Evolutionary conservation across 2,888 invertebrate genomes (phyloP).

Genomic region (Chromoteleia sp.): DNA sequence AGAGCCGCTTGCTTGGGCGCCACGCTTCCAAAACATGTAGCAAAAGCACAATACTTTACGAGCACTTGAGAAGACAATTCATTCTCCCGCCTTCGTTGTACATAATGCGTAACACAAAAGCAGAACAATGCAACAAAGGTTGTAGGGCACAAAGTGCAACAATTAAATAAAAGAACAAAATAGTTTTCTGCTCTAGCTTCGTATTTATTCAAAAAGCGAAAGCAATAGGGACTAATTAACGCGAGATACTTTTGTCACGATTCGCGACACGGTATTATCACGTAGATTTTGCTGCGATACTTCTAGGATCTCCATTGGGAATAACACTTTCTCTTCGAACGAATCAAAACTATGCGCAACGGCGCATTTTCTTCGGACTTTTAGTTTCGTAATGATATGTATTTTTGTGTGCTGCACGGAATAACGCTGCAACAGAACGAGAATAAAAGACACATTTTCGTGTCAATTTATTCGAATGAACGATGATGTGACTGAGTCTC

Average conservation of each 20-base stretch:
- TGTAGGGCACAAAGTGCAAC: conserved; percentile 61
- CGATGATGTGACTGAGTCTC: conserved; percentile 10
- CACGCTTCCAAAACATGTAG: conserved; percentile 19
- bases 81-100: conserved; percentile 50
- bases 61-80: conserved; percentile 37
- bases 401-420: conserved; percentile 24
- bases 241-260: conserved; percentile 13
- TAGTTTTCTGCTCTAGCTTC: conserved; percentile 57
- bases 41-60: conserved; percentile 54
- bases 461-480: conserved; percentile 25
- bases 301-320: conserved; percentile 41
- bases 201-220: conserved; percentile 32
- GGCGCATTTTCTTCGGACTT: conserved; percentile 13
- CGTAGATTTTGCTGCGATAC: conserved; percentile 45
- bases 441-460: conserved; percentile 47
- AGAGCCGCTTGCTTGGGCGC: conserved; percentile 28
- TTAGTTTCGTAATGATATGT: conserved; percentile 4
- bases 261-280: conserved; percentile 14
- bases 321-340: conserved; percentile 40
- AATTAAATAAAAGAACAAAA: conserved; percentile 26
- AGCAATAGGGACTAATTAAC: conserved; percentile 41
- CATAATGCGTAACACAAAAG: conserved; percentile 35
- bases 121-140: conserved; percentile 43
- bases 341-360: conserved; percentile 47
- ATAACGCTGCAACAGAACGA: conserved; percentile 19